Evolutionary conservation across 2,797 vertebrate species (phyloP).

Genomic region (Propithecus deckenii): DNA sequence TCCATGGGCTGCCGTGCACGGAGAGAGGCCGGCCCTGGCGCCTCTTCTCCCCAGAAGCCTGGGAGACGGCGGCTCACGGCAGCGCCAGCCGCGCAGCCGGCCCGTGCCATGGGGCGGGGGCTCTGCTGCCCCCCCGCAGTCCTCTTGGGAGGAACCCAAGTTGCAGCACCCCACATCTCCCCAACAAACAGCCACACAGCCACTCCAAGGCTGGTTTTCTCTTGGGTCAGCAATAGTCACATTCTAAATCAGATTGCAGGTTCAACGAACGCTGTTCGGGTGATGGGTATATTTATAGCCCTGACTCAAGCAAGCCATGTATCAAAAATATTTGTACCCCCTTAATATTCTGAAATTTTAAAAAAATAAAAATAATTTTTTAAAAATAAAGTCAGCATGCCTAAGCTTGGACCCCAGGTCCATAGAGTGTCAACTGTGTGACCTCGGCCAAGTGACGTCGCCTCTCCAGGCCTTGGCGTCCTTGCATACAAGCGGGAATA

Average conservation of each 20-base stretch:
- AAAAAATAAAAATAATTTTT: no score
- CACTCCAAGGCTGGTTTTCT: background rate
- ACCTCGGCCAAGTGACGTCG: background rate
- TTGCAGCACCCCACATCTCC: background rate
- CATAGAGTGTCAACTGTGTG: background rate
- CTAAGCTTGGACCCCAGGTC: background rate
- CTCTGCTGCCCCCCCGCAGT: background rate
- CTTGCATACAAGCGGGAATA: background rate
- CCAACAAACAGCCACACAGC: background rate
- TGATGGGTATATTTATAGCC: background rate
- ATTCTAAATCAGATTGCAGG: background rate
- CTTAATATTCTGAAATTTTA: background rate
- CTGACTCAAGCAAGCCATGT: background rate
- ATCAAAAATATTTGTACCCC: background rate
- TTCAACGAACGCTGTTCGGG: no score
- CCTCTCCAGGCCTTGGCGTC: background rate
- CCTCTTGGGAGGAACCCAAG: background rate
- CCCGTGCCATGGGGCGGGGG: fast-evolving
- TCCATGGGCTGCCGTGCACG: background rate
- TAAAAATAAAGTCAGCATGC: background rate
- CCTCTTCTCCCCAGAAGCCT: background rate
- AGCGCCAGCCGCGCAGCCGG: background rate
- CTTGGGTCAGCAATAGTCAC: background rate
- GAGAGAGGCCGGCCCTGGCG: background rate
- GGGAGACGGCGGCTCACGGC: background rate